Evolutionary conservation across 2,113 vertebrate genomes (phyloP).

Genomic region (Acanthisitta chloris): DNA sequence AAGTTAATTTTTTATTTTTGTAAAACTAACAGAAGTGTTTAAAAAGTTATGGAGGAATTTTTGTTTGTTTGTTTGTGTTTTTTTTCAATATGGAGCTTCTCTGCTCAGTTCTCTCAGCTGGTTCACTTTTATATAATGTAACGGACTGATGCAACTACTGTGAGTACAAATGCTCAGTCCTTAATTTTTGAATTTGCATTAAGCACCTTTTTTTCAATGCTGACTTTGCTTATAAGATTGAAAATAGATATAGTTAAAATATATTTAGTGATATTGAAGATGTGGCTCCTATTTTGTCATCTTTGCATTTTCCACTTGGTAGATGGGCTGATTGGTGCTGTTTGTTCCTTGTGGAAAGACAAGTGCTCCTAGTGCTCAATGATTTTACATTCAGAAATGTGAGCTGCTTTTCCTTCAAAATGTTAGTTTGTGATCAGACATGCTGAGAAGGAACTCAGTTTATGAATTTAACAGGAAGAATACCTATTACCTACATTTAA

Average conservation of each 20-base stretch:
- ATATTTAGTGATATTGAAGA: neutral
- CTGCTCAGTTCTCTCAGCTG: neutral
- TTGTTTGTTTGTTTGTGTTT: neutral
- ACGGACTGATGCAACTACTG: neutral
- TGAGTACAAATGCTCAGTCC: neutral
- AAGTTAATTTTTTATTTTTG: neutral
- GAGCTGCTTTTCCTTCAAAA: constrained; percentile 67
- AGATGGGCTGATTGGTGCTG: constrained; percentile 59
- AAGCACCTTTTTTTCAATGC: neutral
- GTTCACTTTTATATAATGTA: neutral
- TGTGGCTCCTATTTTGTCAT: neutral
- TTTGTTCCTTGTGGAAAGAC: constrained; percentile 66
- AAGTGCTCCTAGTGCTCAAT: constrained; percentile 57
- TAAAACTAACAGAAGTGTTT: neutral
- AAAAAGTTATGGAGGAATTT: neutral
- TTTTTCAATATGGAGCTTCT: neutral
- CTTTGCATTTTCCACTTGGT: neutral
- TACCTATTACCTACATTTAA: neutral
- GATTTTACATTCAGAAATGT: constrained; percentile 68
- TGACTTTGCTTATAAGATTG: neutral
- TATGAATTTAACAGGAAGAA: neutral
- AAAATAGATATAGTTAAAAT: neutral
- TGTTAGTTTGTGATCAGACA: constrained; percentile 43
- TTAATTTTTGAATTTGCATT: neutral
- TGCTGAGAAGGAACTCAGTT: neutral